Evolutionary conservation across 2,797 vertebrate genomes (phyloP).

Genomic region (Crocidura indochinensis): DNA sequence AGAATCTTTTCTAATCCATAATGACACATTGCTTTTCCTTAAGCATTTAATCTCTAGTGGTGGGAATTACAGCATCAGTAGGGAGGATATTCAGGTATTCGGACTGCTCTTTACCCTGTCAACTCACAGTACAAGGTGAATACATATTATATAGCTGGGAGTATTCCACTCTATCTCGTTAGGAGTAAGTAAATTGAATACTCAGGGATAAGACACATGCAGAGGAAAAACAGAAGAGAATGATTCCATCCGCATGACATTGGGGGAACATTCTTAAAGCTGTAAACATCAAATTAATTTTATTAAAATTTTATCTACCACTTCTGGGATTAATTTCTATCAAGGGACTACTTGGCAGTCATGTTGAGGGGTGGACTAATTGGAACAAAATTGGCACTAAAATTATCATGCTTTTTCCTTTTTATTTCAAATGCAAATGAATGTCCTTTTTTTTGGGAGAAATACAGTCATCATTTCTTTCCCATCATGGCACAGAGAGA

Average conservation of each 20-base stretch:
- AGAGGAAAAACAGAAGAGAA: conserved; percentile 51
- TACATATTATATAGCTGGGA: not conserved
- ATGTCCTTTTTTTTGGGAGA: conserved; percentile 71
- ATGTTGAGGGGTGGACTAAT: conserved; percentile 61
- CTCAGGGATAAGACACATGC: conserved; percentile 1
- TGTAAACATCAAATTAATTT: conserved; percentile 78
- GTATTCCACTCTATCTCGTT: not conserved
- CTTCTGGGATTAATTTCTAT: conserved; percentile 74
- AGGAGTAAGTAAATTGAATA: conserved; percentile 5
- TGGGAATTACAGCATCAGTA: not conserved
- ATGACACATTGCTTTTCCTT: not conserved
- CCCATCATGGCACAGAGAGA: conserved; percentile 11
- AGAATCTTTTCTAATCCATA: conserved; percentile 3
- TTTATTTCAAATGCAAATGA: conserved; percentile 80
- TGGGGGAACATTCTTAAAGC: conserved; percentile 37
- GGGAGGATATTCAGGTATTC: not conserved
- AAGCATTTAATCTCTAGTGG: conserved; percentile 25
- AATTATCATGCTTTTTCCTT: conserved; percentile 47
- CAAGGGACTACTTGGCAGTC: conserved; percentile 76
- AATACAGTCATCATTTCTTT: conserved; percentile 44
- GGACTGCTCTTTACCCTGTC: not conserved
- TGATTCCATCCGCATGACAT: conserved; percentile 34
- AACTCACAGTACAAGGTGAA: not conserved
- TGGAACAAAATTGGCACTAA: conserved; percentile 79
- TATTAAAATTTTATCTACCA: conserved; percentile 76